phyloP scores from a whole-genome alignment of 2,888 invertebrate genomes.

The Ophion slaviceki region DNA sequence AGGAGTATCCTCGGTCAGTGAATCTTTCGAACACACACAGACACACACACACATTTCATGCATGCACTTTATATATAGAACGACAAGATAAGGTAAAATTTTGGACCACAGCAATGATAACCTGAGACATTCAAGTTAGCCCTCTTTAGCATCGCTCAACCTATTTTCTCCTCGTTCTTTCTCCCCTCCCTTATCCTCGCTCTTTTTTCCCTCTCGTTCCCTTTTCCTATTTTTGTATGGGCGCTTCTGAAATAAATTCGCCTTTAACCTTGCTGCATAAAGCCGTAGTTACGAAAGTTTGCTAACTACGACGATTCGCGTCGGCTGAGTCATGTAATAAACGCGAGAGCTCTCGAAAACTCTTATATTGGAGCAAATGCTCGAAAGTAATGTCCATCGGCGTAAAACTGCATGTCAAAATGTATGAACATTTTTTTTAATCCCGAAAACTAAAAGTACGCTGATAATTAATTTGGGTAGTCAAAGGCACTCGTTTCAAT shows the following conservation, averaged over 20 bases:
- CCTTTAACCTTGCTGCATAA: neutral
- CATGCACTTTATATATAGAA: neutral
- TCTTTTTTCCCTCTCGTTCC: neutral
- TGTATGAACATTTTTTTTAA: neutral
- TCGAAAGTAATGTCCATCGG: neutral
- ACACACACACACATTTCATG: neutral
- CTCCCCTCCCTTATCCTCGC: neutral
- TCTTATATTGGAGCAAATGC: neutral
- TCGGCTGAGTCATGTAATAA: neutral
- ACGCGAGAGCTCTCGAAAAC: neutral
- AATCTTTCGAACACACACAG: no score
- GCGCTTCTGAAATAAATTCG: neutral
- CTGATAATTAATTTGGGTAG: no score
- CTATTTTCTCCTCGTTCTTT: neutral
- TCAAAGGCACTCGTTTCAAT: no score
- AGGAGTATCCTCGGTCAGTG: no score
- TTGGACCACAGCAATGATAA: constrained; percentile 37
- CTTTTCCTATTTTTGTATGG: neutral
- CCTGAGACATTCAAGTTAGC: constrained; percentile 32
- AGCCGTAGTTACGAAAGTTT: neutral
- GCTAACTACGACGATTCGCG: constrained; percentile 6
- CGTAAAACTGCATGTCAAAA: neutral
- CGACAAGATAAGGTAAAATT: constrained; percentile 16
- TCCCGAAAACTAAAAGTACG: no score
- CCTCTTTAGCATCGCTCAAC: neutral